Evolutionary conservation across 2,113 vertebrate species (phyloP).

Genomic region (Phylloscopus trochiloides): DNA sequence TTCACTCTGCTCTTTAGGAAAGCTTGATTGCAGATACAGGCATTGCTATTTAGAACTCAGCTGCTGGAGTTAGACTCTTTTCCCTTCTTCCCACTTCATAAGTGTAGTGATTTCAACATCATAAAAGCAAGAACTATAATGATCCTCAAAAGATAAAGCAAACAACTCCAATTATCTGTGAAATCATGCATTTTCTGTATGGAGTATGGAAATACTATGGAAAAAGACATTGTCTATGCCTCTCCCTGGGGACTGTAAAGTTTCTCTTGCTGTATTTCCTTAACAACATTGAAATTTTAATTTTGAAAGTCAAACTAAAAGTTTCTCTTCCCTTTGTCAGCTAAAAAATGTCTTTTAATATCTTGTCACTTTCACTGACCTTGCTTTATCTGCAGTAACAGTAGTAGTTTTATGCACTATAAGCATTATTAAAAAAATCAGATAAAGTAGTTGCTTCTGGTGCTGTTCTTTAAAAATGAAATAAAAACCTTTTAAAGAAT

Average conservation of each 20-base stretch:
- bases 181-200: neutral
- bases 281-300: neutral
- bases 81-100: neutral
- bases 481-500: neutral
- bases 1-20: neutral
- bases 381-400: neutral
- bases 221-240: neutral
- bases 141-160: neutral
- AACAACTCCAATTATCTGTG: neutral
- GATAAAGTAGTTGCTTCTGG: neutral
- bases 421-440: neutral
- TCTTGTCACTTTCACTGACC: neutral
- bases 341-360: neutral
- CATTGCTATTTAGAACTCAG: neutral
- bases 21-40: neutral
- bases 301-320: neutral
- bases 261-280: neutral
- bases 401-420: neutral
- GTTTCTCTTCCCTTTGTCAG: neutral
- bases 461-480: conserved; percentile 14
- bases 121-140: neutral
- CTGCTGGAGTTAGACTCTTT: neutral
- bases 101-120: neutral
- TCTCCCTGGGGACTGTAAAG: neutral
- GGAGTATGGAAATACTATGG: neutral